phyloP scores from a whole-genome alignment of 2,888 invertebrate species.

The Bombylius discolor region DNA sequence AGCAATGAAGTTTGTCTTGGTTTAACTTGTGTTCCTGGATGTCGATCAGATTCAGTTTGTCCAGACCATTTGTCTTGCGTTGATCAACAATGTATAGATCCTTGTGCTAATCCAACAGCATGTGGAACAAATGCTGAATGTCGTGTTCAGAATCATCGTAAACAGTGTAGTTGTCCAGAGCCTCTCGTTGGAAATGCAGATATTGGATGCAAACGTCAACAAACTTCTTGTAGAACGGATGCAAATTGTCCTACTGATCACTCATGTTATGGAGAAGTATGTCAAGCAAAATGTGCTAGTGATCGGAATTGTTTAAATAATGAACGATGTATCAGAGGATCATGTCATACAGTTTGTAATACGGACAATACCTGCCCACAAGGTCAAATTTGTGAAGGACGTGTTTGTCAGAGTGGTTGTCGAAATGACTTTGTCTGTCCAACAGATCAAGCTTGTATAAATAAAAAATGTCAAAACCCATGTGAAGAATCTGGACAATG shows the following conservation, averaged over 20 bases:
- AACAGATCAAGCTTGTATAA: conserved; percentile 62
- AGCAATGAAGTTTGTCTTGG: conserved; percentile 79
- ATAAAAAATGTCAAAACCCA: conserved; percentile 72
- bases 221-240: conserved; percentile 48
- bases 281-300: conserved; percentile 65
- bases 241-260: conserved; percentile 58
- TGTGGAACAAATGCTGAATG: conserved; percentile 78
- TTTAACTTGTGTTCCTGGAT: conserved; percentile 64
- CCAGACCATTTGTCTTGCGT: conserved; percentile 57
- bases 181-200: conserved; percentile 63
- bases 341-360: conserved; percentile 75
- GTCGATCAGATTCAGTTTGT: conserved; percentile 68
- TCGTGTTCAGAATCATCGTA: conserved; percentile 52
- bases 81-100: conserved; percentile 64
- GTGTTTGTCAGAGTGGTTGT: conserved; percentile 77
- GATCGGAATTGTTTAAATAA: conserved; percentile 71
- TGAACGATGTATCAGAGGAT: conserved; percentile 71
- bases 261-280: conserved; percentile 63
- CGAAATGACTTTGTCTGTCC: conserved; percentile 70
- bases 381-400: conserved; percentile 76
- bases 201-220: conserved; percentile 56
- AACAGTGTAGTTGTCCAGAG: conserved; percentile 58
- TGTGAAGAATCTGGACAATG: conserved; percentile 61
- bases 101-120: conserved; percentile 61
- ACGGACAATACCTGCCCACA: conserved; percentile 67